Evolutionary conservation across 2,113 vertebrate genomes (phyloP).

Genomic region (Ciconia maguari): DNA sequence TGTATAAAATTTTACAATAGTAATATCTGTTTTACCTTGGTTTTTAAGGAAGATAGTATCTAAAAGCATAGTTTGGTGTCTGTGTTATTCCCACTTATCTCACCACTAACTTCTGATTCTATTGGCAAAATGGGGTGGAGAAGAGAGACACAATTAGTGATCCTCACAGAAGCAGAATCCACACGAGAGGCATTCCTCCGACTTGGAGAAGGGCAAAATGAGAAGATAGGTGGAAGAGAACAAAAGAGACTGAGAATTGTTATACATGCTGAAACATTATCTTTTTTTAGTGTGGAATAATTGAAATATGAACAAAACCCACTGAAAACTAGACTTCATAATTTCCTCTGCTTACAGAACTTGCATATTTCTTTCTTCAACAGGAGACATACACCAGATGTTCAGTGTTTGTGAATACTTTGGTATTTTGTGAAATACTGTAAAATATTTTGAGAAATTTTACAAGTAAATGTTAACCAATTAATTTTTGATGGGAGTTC

Average conservation of each 20-base stretch:
- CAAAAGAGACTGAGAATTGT: not conserved
- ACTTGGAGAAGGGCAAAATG: not conserved
- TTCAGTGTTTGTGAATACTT: not conserved
- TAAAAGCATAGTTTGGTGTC: not conserved
- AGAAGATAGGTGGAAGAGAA: not conserved
- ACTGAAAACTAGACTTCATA: not conserved
- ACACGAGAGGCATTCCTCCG: not conserved
- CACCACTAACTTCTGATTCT: not conserved
- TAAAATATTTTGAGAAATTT: not conserved
- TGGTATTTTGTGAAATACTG: not conserved
- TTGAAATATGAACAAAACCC: not conserved
- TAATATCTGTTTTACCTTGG: not conserved
- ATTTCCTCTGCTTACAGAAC: not conserved
- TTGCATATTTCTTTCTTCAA: not conserved
- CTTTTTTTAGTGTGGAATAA: not conserved
- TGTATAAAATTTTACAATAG: not conserved
- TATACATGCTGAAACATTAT: not conserved
- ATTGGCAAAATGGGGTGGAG: not conserved
- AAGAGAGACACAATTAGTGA: not conserved
- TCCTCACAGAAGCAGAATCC: not conserved
- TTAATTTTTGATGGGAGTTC: not conserved
- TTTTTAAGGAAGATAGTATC: not conserved
- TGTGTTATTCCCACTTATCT: not conserved
- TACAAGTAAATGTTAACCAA: not conserved
- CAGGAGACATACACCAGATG: not conserved